These are phyloP conservation scores for Rhodeus uyekii DNA, from an alignment of 2,797 vertebrate species.

Conservation along the genomic window DNA sequence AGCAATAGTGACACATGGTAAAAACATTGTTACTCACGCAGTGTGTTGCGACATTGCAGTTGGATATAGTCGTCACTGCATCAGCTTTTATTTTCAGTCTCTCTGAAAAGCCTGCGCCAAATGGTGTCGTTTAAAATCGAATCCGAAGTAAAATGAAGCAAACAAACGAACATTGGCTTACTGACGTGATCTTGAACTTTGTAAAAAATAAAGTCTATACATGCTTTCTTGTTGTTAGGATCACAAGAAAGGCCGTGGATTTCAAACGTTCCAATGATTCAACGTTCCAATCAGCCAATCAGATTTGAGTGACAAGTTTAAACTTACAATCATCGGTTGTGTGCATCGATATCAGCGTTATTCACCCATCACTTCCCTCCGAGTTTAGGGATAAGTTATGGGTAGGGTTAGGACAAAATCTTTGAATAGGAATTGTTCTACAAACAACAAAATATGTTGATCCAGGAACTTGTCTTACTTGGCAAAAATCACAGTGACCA, in stretches of 20 bases:
- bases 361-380: not conserved
- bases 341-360: not conserved
- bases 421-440: not conserved
- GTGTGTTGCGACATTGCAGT: not conserved
- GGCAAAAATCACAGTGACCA: not conserved
- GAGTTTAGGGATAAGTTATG: not conserved
- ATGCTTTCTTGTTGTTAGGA: not conserved
- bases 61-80: not conserved
- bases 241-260: not conserved
- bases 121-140: not conserved
- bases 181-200: not conserved
- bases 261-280: not conserved
- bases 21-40: not conserved
- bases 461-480: not conserved
- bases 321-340: not conserved
- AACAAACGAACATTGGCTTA: not conserved
- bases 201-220: not conserved
- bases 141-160: not conserved
- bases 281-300: not conserved
- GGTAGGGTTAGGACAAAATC: not conserved
- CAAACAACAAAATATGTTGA: not conserved
- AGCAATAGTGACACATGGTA: not conserved
- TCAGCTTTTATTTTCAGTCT: constrained; percentile 1
- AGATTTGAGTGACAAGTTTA: not conserved
- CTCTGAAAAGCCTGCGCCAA: not conserved